phyloP scores from a whole-genome alignment of 2,113 vertebrate genomes.

The Cynopterus brachyotis region DNA sequence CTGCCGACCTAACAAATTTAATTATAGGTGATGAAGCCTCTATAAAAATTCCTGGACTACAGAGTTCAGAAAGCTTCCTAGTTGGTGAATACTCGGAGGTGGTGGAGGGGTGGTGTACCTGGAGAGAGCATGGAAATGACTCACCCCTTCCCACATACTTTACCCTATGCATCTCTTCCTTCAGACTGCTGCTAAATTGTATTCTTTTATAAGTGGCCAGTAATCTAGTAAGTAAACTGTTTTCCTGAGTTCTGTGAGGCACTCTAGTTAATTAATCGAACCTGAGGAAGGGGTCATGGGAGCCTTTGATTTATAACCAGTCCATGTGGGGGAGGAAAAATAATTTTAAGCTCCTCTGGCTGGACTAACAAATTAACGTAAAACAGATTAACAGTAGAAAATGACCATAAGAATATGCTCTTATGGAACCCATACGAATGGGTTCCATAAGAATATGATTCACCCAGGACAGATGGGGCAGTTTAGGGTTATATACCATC shows the following conservation, averaged over 20 bases:
- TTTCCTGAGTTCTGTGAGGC: neutral
- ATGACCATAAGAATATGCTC: neutral
- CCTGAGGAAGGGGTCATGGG: neutral
- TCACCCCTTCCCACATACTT: neutral
- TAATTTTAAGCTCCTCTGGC: neutral
- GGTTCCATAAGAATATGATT: neutral
- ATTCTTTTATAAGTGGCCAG: neutral
- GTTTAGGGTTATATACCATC: neutral
- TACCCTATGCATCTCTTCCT: neutral
- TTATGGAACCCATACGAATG: no score
- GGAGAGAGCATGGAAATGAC: neutral
- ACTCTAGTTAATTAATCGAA: neutral
- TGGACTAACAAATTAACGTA: neutral
- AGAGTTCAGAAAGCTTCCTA: neutral
- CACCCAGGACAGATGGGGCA: neutral
- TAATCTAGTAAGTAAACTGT: neutral
- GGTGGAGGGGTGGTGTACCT: rapidly evolving
- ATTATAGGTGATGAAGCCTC: neutral
- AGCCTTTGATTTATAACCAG: neutral
- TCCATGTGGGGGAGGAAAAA: neutral
- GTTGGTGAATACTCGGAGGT: neutral
- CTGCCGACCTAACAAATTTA: no score
- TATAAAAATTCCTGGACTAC: neutral
- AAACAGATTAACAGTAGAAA: neutral
- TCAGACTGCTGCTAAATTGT: neutral